Percentiles rank a stretch among this genome's conserved stretches.
Evolutionary conservation across 1,140 invertebrate species (phyloP).

Genomic region (Probaryconus sp.): DNA sequence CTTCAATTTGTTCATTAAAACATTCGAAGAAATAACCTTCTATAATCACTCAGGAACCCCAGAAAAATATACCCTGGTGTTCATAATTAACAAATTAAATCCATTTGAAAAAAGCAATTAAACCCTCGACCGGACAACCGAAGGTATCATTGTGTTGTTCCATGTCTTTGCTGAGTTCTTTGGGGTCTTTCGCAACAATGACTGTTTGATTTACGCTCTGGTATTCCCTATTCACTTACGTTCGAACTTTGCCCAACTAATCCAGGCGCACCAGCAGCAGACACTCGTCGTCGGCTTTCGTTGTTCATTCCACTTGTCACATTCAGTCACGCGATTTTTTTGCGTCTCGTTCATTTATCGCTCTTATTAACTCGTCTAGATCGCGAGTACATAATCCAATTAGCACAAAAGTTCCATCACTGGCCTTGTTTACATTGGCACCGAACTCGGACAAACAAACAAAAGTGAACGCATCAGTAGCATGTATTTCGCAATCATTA

Average conservation of each 20-base stretch:
- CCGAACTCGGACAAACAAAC: conserved; percentile 17
- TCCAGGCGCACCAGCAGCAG: neutral
- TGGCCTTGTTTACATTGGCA: neutral
- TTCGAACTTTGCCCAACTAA: conserved; percentile 30
- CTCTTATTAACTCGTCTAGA: conserved; percentile 24
- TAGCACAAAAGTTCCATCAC: conserved; percentile 15
- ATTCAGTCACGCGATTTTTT: conserved; percentile 33
- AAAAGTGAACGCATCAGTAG: no score
- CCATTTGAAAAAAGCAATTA: no score
- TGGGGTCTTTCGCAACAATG: conserved; percentile 14
- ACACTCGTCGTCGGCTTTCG: conserved; percentile 1
- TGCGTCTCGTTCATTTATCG: conserved; percentile 15
- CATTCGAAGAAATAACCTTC: no score
- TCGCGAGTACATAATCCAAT: conserved; percentile 28
- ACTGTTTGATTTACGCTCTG: conserved; percentile 22
- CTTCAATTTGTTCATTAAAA: no score
- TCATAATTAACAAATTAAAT: no score
- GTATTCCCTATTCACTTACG: conserved; percentile 18
- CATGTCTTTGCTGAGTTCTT: conserved; percentile 1
- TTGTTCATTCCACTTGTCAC: conserved; percentile 21
- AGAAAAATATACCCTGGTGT: no score
- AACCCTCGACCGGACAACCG: no score
- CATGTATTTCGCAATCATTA: no score
- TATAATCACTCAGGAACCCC: no score
- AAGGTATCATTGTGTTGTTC: no score